Evolutionary conservation across 2,797 vertebrate genomes (phyloP).

Genomic region (Lithobates pipiens): DNA sequence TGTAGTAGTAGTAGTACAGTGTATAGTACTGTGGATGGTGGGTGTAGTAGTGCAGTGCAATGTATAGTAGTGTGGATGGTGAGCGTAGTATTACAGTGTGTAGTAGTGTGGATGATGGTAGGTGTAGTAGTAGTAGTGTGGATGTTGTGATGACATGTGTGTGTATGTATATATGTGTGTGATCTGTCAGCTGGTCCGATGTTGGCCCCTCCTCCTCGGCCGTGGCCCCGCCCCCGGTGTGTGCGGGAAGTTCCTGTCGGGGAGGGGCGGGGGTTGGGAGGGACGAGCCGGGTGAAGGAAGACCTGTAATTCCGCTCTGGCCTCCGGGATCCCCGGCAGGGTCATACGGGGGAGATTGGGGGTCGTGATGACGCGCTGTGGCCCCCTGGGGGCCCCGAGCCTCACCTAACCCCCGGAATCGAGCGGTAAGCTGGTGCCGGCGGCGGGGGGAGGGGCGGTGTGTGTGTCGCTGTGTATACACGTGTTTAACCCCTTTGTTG

Average conservation of each 20-base stretch:
- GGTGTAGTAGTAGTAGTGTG: no score
- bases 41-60: not conserved
- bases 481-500: conserved; percentile 48
- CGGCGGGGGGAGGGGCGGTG: not conserved
- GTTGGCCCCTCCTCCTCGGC: conserved; percentile 39
- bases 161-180: conserved; percentile 11
- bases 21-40: no score
- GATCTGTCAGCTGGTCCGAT: conserved; percentile 7
- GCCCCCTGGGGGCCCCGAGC: conserved; percentile 53
- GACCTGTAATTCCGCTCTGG: conserved; percentile 55
- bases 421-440: conserved; percentile 2
- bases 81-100: no score
- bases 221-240: conserved; percentile 58
- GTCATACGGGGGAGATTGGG: conserved; percentile 50
- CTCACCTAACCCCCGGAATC: conserved; percentile 46
- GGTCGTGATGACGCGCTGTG: conserved; percentile 47
- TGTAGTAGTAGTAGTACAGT: no score
- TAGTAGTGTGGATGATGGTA: no score
- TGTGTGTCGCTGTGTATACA: conserved; percentile 26
- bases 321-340: conserved; percentile 60
- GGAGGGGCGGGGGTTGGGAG: conserved; percentile 64
- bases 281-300: conserved; percentile 68
- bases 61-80: no score
- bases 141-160: not conserved
- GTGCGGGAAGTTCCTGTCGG: conserved; percentile 66